Evolutionary conservation across 2,113 vertebrate species (phyloP).

Genomic region (Vulpes vulpes): DNA sequence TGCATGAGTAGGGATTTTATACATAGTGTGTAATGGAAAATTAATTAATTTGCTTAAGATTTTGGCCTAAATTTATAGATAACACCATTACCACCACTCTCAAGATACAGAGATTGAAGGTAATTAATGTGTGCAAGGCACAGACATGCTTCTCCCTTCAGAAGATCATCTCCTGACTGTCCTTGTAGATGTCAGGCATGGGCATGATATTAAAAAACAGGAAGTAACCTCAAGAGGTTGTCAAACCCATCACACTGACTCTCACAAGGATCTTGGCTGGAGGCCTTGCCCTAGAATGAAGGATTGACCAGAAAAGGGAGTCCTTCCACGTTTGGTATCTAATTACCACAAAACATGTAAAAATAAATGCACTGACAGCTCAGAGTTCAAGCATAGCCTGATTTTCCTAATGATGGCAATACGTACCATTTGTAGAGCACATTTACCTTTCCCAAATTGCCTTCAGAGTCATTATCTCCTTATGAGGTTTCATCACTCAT

Average conservation of each 20-base stretch:
- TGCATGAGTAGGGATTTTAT: not conserved
- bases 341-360: constrained; percentile 21
- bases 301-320: not conserved
- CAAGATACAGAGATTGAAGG: not conserved
- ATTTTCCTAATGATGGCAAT: constrained; percentile 51
- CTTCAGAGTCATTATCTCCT: constrained; percentile 64
- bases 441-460: constrained; percentile 55
- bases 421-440: not conserved
- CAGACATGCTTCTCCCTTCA: not conserved
- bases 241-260: not conserved
- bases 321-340: not conserved
- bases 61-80: not conserved
- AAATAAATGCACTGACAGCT: constrained; percentile 28
- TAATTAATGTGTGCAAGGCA: not conserved
- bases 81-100: not conserved
- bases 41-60: not conserved
- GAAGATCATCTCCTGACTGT: not conserved
- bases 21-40: not conserved
- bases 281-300: constrained; percentile 1
- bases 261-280: constrained; percentile 3
- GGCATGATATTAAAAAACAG: not conserved
- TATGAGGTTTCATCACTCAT: constrained; percentile 27
- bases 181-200: not conserved
- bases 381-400: constrained; percentile 48
- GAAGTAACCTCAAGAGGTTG: not conserved